A percentile compares a stretch with the other conserved stretches of the same genome.
Evolutionary conservation across 2,797 vertebrate genomes (phyloP).

Genomic region (Karalla daura): DNA sequence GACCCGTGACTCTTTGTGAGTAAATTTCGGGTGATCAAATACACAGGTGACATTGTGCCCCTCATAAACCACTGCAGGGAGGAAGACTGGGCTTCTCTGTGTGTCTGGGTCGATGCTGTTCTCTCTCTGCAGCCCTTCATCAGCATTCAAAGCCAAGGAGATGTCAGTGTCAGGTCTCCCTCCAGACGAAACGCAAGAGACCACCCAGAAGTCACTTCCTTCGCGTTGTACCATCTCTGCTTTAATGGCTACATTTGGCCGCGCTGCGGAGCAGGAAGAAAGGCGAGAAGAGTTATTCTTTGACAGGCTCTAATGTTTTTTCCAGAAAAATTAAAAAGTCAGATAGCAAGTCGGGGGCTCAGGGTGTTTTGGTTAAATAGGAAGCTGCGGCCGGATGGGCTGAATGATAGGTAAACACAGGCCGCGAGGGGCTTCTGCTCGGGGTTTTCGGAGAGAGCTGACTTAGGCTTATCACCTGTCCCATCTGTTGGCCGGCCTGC

Average conservation of each 20-base stretch:
- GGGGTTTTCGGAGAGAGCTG: conserved; percentile 63
- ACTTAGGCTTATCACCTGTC: conserved; percentile 79
- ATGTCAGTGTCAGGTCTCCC: conserved; percentile 79
- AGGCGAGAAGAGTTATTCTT: conserved; percentile 62
- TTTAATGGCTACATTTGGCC: conserved; percentile 76
- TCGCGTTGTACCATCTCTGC: conserved; percentile 61
- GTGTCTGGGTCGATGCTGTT: conserved; percentile 24
- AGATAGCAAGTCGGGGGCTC: conserved; percentile 54
- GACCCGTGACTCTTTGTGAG: conserved; percentile 42
- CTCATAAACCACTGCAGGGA: conserved; percentile 58
- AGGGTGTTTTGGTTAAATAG: conserved; percentile 63
- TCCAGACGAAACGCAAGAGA: conserved; percentile 79
- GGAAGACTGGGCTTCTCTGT: conserved; percentile 51
- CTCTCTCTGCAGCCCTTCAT: conserved; percentile 45
- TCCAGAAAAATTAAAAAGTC: conserved; percentile 73
- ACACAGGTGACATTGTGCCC: conserved; percentile 75
- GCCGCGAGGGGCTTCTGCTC: conserved; percentile 57
- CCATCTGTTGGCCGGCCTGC: conserved; percentile 75
- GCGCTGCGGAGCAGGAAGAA: conserved; percentile 67
- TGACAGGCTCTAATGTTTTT: conserved; percentile 61
- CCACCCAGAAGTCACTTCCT: conserved; percentile 74
- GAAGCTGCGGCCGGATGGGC: conserved; percentile 69
- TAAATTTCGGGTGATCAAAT: conserved; percentile 75
- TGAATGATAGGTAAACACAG: conserved; percentile 65
- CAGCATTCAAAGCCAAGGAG: conserved; percentile 64